phyloP scores from a whole-genome alignment of 1,140 invertebrate species.

The Leptonema lineaticorne region DNA sequence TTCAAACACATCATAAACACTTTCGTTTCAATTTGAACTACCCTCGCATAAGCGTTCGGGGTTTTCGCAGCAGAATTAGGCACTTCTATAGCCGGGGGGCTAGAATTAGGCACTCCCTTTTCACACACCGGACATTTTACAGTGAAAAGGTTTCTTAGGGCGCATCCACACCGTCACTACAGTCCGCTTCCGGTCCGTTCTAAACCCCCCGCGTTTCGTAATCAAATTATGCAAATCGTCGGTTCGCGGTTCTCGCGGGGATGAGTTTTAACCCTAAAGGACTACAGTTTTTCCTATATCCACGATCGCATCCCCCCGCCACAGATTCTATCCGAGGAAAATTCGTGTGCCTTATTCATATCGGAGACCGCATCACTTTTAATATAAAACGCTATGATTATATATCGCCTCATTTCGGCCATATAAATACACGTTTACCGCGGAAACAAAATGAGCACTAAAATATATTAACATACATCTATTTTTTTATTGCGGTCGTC shows the following conservation, averaged over 20 bases:
- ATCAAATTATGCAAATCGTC: slow-evolving; percentile 28
- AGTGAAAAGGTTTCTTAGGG: slow-evolving; percentile 23
- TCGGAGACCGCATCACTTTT: slow-evolving; percentile 15
- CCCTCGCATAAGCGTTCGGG: too few species aligned
- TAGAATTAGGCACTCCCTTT: neutral
- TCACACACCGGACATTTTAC: slow-evolving; percentile 18
- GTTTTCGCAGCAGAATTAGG: too few species aligned
- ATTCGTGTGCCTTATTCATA: slow-evolving; percentile 14
- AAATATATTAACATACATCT: too few species aligned
- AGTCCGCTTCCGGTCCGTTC: too few species aligned
- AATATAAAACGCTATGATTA: slow-evolving; percentile 18
- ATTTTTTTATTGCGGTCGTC: too few species aligned
- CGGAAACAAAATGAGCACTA: too few species aligned
- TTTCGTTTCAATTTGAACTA: too few species aligned
- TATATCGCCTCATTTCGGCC: slow-evolving; percentile 15
- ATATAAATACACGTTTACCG: neutral
- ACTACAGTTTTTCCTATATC: neutral
- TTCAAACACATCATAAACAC: too few species aligned
- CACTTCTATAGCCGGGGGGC: too few species aligned
- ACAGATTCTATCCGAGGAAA: neutral
- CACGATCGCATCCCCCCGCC: neutral
- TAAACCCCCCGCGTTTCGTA: neutral
- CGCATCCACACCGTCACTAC: too few species aligned
- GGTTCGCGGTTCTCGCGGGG: neutral
- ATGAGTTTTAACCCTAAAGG: neutral